phyloP scores from a whole-genome alignment of 2,888 invertebrate species.

The Diarsia mendica region DNA sequence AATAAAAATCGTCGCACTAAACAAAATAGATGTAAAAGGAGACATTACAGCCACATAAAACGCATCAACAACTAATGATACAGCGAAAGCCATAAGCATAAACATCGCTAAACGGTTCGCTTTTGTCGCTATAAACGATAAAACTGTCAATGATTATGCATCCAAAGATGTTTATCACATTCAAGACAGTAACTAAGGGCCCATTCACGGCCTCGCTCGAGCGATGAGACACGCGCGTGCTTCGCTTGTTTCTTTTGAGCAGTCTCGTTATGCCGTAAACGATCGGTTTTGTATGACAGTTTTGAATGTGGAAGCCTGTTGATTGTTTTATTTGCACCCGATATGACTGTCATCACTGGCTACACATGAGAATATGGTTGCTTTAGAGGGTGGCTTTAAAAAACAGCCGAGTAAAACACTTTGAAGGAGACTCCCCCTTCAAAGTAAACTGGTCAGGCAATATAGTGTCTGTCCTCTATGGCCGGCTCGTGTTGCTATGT shows the following conservation, averaged over 20 bases:
- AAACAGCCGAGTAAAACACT: too few species aligned
- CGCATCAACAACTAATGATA: conserved; percentile 33
- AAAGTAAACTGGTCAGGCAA: too few species aligned
- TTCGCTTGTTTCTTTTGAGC: background rate
- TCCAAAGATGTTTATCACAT: conserved; percentile 17
- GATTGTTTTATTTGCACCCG: too few species aligned
- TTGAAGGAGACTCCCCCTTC: too few species aligned
- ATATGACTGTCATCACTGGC: too few species aligned
- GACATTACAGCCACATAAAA: conserved; percentile 31
- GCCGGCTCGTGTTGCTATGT: too few species aligned
- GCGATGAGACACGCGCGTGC: background rate
- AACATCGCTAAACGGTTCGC: conserved; percentile 26
- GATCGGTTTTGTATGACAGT: too few species aligned
- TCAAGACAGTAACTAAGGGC: background rate
- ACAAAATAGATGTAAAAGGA: conserved; percentile 3
- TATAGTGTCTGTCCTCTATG: too few species aligned
- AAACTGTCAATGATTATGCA: conserved; percentile 51
- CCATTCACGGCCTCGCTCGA: background rate
- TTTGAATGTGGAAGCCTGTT: too few species aligned
- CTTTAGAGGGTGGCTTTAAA: too few species aligned
- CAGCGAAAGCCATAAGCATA: conserved; percentile 20
- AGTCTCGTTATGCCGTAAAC: background rate
- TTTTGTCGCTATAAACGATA: conserved; percentile 36
- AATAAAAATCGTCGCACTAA: background rate
- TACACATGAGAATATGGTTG: too few species aligned